Evolutionary conservation across 1,140 invertebrate species (phyloP), one percentile per base, ranked within the genome.

Genomic region (Rhyzopertha dominica): DNA sequence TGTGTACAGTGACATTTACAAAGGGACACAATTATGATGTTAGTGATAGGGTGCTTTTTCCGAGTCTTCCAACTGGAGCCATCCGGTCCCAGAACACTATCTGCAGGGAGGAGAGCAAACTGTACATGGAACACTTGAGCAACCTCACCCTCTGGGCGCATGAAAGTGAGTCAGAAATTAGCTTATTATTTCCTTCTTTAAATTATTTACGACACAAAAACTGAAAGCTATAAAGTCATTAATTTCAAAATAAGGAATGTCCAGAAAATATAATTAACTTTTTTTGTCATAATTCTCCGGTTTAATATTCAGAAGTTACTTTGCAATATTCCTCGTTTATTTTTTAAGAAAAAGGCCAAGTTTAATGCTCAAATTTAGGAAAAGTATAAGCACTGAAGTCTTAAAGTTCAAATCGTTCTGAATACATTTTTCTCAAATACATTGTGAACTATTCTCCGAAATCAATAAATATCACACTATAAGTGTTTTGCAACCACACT

Each of bases 81-180:
- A 25, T 36, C 5, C 13, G 39, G 2, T 26, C 44, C 4, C 32
- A 48, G 5, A 51, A 43, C 30, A 43, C 8, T 13, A 37, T n/a
- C n/a, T n/a, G n/a, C n/a, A n/a, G n/a, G n/a, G n/a, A n/a, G n/a
- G n/a, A n/a, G n/a, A 59, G 49, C 19, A 28, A 41, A 30, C 25
- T 59, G 20, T 62, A 59, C 28, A 23, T 39, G 19, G 53, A 58
- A 19, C 31, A 47, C 28, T 47, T 60, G 31, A 51, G 43, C 20
- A 60, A 60, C 47, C 40, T 55, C 16, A 55, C 45, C 14, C 40
- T 58, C 13, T 60, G 55, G 58, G 58, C 58, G 4, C 49, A 58
- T 37, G 53, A 54, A 53, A 62, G 52, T 56, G 32, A 53, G 53
- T 53, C n/a, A n/a, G n/a, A n/a, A n/a, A n/a, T n/a, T n/a, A 17